Percentiles rank a stretch among this genome's conserved stretches.
phyloP scores from a whole-genome alignment of 2,797 vertebrate genomes.

The Galago senegalensis region DNA sequence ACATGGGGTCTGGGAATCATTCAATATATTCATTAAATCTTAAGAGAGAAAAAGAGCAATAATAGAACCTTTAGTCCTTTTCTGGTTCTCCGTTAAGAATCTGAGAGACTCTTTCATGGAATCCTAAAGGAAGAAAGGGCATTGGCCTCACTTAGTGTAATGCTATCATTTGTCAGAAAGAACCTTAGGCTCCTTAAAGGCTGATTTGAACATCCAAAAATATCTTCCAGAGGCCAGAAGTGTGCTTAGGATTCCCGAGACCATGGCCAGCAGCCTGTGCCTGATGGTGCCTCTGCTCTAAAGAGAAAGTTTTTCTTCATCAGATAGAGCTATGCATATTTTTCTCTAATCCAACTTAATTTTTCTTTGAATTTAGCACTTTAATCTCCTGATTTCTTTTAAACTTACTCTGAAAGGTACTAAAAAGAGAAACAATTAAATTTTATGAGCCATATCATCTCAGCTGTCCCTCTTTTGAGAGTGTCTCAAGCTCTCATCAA shows the following conservation, averaged over 20 bases:
- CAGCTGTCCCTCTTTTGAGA: background rate
- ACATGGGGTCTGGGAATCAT: background rate
- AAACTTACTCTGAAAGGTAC: background rate
- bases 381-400: background rate
- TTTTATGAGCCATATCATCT: background rate
- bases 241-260: background rate
- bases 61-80: background rate
- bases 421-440: background rate
- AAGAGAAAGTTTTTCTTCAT: background rate
- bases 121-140: background rate
- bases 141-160: background rate
- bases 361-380: background rate
- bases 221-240: background rate
- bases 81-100: background rate
- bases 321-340: background rate
- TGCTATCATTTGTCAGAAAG: background rate
- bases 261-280: background rate
- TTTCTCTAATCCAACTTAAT: background rate
- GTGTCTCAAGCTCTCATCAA: background rate
- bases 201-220: background rate
- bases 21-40: background rate
- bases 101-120: background rate
- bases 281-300: background rate
- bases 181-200: background rate
- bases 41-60: background rate